These are phyloP conservation scores for Illadopsis cleaveri DNA, from an alignment of 2,113 vertebrate species.

Conservation along the genomic window DNA sequence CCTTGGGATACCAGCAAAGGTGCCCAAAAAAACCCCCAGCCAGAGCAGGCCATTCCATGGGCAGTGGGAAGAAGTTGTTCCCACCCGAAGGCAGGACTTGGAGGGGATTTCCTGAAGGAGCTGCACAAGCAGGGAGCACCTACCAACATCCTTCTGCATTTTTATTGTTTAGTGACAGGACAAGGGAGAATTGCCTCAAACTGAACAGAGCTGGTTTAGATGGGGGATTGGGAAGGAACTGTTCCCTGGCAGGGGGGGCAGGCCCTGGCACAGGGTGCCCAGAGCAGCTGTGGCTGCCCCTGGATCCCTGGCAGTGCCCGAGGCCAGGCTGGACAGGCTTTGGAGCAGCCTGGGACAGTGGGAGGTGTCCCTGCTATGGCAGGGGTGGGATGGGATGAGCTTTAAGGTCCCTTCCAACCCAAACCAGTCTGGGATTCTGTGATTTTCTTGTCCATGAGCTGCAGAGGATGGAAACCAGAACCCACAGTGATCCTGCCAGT, in stretches of 20 bases:
- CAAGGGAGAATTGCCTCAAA: no score
- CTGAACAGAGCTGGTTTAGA: fast-evolving
- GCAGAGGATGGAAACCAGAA: not conserved
- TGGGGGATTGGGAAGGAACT: not conserved
- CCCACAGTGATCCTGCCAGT: not conserved
- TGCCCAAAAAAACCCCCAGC: not conserved
- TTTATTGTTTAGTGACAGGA: not conserved
- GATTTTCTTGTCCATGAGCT: not conserved
- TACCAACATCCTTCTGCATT: not conserved
- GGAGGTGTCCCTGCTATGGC: not conserved
- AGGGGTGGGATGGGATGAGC: fast-evolving
- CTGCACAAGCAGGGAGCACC: not conserved
- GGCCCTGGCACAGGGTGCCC: not conserved
- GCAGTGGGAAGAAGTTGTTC: not conserved
- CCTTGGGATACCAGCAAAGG: not conserved
- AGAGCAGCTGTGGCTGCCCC: not conserved
- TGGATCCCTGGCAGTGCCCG: not conserved
- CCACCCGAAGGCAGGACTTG: not conserved
- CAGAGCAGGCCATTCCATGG: not conserved
- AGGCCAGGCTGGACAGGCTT: not conserved
- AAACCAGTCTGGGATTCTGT: not conserved
- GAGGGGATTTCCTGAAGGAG: not conserved
- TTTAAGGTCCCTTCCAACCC: not conserved
- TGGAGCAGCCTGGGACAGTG: not conserved
- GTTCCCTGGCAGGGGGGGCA: not conserved